phyloP scores from a whole-genome alignment of 2,797 vertebrate genomes.

The Meda fulgida region DNA sequence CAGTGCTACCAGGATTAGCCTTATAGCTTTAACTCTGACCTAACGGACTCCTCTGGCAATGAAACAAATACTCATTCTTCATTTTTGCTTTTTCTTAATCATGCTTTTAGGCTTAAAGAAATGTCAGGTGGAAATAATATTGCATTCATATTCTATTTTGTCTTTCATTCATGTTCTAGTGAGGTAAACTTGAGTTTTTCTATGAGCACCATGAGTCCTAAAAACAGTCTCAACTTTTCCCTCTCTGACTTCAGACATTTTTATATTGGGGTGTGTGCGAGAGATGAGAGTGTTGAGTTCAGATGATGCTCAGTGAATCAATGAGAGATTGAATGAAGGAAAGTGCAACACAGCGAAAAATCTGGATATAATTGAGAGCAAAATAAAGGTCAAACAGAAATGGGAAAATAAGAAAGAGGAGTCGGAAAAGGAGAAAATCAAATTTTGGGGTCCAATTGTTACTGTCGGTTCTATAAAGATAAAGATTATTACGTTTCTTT shows the following conservation, averaged over 20 bases:
- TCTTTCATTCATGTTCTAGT: too few species aligned
- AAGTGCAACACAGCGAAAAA: slow-evolving; percentile 28
- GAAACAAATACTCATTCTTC: not conserved
- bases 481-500: slow-evolving; percentile 41
- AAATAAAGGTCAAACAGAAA: slow-evolving; percentile 46
- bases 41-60: slow-evolving; percentile 2
- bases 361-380: slow-evolving; percentile 42
- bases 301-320: slow-evolving; percentile 19
- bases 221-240: not conserved
- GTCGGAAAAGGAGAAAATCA: slow-evolving; percentile 22
- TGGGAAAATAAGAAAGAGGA: not conserved
- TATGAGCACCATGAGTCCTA: not conserved
- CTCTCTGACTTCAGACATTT: not conserved
- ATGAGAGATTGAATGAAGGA: slow-evolving; percentile 28
- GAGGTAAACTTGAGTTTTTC: not conserved
- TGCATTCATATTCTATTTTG: not conserved
- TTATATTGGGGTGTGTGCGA: not conserved
- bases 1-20: slow-evolving; percentile 38
- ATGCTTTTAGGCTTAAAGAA: not conserved
- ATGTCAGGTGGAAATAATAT: not conserved
- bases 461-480: slow-evolving; percentile 18
- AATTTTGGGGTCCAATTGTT: slow-evolving; percentile 30
- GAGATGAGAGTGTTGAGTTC: not conserved
- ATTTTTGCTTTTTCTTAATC: not conserved
- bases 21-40: slow-evolving; percentile 20